A percentile compares a stretch with the other conserved stretches of the same genome.
Evolutionary conservation across 1,140 invertebrate genomes (phyloP).

Genomic region (Apis florea): DNA sequence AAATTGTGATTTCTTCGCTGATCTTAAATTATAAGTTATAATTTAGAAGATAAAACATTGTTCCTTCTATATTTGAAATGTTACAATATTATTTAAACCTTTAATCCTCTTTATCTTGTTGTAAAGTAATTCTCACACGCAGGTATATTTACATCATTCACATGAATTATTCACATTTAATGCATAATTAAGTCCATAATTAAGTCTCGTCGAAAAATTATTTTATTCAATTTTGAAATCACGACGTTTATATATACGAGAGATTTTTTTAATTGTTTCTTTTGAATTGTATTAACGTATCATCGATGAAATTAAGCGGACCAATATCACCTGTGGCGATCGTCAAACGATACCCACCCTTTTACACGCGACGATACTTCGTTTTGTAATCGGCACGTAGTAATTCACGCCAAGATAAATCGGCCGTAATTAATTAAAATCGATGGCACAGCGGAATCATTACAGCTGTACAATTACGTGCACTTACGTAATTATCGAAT

Average conservation of each 20-base stretch:
- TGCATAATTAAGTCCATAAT: no score
- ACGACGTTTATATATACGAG: not conserved
- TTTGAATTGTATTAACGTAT: not conserved
- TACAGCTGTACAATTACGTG: slow-evolving; percentile 43
- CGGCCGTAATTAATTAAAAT: slow-evolving; percentile 61
- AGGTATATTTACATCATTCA: no score
- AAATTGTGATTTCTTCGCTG: no score
- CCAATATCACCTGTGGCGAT: slow-evolving; percentile 10
- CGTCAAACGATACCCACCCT: not conserved
- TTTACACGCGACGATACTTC: slow-evolving; percentile 4
- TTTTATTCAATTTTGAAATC: not conserved
- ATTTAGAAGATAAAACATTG: no score
- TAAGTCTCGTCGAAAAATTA: not conserved
- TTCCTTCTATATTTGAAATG: no score
- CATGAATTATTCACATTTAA: no score
- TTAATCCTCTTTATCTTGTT: no score
- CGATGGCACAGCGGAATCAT: slow-evolving; percentile 29
- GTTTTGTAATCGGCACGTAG: slow-evolving; percentile 38
- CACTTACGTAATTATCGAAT: slow-evolving; percentile 60
- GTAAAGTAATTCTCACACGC: no score
- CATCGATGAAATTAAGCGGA: slow-evolving; percentile 30
- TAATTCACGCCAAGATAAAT: slow-evolving; percentile 58
- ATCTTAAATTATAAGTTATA: no score
- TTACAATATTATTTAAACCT: no score
- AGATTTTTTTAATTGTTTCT: not conserved